Percentiles rank a stretch among this genome's conserved stretches.
These are phyloP conservation scores for Paralinhomoeus sp. DNA, from an alignment of 2,888 invertebrate genomes.

Conservation along the genomic window DNA sequence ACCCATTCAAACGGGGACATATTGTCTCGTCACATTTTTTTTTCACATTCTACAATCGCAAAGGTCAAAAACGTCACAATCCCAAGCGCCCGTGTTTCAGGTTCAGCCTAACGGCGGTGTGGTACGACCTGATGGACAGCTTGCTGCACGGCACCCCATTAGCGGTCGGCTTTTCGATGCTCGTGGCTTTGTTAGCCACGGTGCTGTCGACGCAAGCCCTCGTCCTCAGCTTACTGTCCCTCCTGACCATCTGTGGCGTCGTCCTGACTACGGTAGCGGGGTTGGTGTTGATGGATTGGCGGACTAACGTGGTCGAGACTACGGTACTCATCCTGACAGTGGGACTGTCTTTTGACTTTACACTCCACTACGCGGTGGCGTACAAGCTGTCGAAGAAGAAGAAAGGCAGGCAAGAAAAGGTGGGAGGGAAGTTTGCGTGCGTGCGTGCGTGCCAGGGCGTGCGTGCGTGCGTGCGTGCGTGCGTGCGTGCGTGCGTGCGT, in stretches of 20 bases:
- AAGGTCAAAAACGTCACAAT: too few species aligned
- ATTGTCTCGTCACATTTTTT: too few species aligned
- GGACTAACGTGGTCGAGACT: slow-evolving; percentile 73
- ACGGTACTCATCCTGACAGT: slow-evolving; percentile 74
- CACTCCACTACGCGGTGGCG: slow-evolving; percentile 66
- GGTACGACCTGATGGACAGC: not conserved
- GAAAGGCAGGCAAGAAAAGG: too few species aligned
- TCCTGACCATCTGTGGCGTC: not conserved
- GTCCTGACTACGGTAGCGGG: not conserved
- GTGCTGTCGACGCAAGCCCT: not conserved
- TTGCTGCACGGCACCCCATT: not conserved
- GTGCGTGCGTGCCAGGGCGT: too few species aligned
- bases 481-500: too few species aligned
- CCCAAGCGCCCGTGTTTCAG: too few species aligned
- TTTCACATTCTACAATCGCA: too few species aligned
- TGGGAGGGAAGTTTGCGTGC: too few species aligned
- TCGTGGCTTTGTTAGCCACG: not conserved
- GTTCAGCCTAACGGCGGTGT: too few species aligned
- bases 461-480: too few species aligned
- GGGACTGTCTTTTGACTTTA: slow-evolving; percentile 75
- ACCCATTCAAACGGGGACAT: too few species aligned
- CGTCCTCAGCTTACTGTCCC: not conserved
- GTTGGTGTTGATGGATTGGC: slow-evolving; percentile 20
- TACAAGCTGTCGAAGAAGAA: too few species aligned
- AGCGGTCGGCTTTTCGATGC: not conserved